A percentile compares a stretch with the other conserved stretches of the same genome.
phyloP scores from a whole-genome alignment of 2,113 vertebrate species.

The Mungos mungo region DNA sequence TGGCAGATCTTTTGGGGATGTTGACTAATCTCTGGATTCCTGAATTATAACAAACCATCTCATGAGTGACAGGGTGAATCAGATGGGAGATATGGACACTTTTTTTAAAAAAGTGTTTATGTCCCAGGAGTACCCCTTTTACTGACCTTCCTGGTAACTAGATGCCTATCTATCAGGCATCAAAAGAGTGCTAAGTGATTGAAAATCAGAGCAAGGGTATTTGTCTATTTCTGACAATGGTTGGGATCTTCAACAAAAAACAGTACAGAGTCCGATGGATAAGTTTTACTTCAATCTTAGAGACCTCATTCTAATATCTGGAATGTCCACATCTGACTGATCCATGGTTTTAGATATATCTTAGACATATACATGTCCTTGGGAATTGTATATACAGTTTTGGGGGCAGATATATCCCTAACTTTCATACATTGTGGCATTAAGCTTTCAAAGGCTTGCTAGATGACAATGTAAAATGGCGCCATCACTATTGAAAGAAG shows the following conservation, averaged over 20 bases:
- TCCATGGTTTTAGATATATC: neutral
- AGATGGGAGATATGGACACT: neutral
- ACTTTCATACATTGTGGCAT: neutral
- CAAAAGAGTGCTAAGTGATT: neutral
- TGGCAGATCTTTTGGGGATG: neutral
- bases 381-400: neutral
- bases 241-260: neutral
- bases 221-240: neutral
- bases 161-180: neutral
- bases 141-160: neutral
- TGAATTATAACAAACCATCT: neutral
- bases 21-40: neutral
- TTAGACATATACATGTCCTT: neutral
- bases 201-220: neutral
- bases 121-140: neutral
- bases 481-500: neutral
- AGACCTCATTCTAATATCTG: neutral
- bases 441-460: neutral
- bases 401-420: neutral
- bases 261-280: neutral
- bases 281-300: neutral
- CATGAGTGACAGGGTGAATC: neutral
- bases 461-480: neutral
- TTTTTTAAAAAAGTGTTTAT: neutral
- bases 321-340: neutral